phyloP scores from a whole-genome alignment of 2,797 vertebrate species.

The Sus cebifrons region DNA sequence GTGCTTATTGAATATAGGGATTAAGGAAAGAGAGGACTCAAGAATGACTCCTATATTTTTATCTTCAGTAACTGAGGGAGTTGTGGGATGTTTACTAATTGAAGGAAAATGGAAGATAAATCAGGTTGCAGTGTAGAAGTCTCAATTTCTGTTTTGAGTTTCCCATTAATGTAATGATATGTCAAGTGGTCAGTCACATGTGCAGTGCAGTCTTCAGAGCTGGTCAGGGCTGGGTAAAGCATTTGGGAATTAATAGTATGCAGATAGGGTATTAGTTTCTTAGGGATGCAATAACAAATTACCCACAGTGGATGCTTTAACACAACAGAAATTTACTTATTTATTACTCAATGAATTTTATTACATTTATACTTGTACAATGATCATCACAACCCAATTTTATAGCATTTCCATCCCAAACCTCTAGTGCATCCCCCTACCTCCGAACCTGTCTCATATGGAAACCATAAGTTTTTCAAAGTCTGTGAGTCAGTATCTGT shows the following conservation, averaged over 20 bases:
- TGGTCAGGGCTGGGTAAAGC: neutral
- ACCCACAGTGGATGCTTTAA: neutral
- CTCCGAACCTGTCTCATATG: too few relatives aligned
- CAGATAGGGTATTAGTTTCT: neutral
- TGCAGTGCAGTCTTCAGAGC: neutral
- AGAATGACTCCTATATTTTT: neutral
- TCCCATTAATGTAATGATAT: neutral
- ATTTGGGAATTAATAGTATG: neutral
- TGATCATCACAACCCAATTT: too few relatives aligned
- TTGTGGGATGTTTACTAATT: neutral
- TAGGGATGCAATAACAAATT: neutral
- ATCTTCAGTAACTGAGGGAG: neutral
- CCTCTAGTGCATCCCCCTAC: too few relatives aligned
- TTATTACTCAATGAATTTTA: too few relatives aligned
- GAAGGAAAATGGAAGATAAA: neutral
- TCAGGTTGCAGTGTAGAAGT: neutral
- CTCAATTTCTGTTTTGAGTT: neutral
- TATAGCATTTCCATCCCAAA: too few relatives aligned
- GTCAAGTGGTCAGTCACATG: neutral
- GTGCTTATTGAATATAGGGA: neutral
- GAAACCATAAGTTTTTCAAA: too few relatives aligned
- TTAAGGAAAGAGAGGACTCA: neutral
- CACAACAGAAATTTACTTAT: neutral
- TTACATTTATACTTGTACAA: too few relatives aligned
- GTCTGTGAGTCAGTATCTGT: too few relatives aligned